Percentiles rank a stretch among this genome's conserved stretches.
phyloP scores from a whole-genome alignment of 2,113 vertebrate genomes.

The Panthera leo region DNA sequence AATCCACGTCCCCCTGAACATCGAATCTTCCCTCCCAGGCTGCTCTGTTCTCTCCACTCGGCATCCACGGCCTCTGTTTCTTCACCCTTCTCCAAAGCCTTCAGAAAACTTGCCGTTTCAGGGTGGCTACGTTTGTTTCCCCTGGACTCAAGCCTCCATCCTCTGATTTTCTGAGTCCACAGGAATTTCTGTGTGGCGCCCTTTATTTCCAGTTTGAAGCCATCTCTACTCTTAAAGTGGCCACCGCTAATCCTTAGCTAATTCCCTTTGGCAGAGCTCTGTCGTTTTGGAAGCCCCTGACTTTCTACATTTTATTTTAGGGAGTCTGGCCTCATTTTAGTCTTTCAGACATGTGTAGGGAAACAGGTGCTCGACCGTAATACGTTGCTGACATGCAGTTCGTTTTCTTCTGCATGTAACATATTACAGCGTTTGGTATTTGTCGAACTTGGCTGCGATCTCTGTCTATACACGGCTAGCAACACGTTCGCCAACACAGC shows the following conservation, averaged over 20 bases:
- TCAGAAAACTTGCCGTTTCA: not conserved
- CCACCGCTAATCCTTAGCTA: not conserved
- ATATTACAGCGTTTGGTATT: not conserved
- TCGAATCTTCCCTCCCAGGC: not conserved
- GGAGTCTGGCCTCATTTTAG: not conserved
- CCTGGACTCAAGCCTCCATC: not conserved
- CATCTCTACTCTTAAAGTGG: not conserved
- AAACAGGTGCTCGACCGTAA: not conserved
- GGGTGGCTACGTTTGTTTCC: not conserved
- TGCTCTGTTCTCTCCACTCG: not conserved
- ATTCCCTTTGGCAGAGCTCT: not conserved
- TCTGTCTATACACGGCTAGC: conserved; percentile 27
- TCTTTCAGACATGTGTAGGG: not conserved
- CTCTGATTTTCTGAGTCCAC: not conserved
- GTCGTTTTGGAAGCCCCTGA: not conserved
- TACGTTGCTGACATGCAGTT: not conserved
- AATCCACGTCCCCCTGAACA: not conserved
- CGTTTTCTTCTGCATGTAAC: conserved; percentile 2
- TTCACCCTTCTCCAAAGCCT: not conserved
- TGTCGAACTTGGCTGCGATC: not conserved
- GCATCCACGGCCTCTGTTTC: not conserved
- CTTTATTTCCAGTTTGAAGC: not conserved
- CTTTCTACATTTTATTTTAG: not conserved
- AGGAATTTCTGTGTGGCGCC: not conserved
- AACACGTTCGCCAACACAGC: not conserved